Evolutionary conservation across 1,140 invertebrate genomes (phyloP).

Genomic region (Asbolus verrucosus): DNA sequence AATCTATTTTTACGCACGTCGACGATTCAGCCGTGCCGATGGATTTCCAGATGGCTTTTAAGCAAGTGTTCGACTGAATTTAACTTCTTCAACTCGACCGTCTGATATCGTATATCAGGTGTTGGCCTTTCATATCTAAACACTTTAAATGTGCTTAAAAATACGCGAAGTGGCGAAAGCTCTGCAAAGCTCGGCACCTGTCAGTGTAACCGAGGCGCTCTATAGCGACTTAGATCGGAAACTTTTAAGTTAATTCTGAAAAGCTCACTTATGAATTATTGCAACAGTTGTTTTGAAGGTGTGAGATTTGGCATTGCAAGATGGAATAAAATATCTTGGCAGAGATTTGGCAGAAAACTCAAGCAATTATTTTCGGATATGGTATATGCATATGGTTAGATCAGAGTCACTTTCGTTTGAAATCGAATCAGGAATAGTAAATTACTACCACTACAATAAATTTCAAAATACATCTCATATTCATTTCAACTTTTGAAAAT

Average conservation of each 20-base stretch:
- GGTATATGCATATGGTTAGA: neutral
- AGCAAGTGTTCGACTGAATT: constrained; percentile 23
- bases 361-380: neutral
- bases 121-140: neutral
- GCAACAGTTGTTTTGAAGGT: neutral
- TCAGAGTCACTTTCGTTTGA: no score
- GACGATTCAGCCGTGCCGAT: constrained; percentile 30
- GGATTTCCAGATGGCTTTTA: constrained; percentile 41
- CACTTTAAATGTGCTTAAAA: neutral
- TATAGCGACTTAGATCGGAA: no score
- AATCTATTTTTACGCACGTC: constrained; percentile 29
- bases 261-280: neutral
- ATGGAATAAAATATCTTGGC: no score
- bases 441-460: no score
- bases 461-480: no score
- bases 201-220: no score
- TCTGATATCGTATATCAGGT: constrained; percentile 10
- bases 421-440: no score
- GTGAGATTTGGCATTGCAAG: neutral
- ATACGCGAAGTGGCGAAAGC: neutral
- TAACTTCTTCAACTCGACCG: neutral
- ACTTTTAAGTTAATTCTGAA: no score
- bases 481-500: no score
- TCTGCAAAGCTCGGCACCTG: no score
- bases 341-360: neutral